Evolutionary conservation across 2,113 vertebrate species (phyloP).

Genomic region (Zingel zingel): DNA sequence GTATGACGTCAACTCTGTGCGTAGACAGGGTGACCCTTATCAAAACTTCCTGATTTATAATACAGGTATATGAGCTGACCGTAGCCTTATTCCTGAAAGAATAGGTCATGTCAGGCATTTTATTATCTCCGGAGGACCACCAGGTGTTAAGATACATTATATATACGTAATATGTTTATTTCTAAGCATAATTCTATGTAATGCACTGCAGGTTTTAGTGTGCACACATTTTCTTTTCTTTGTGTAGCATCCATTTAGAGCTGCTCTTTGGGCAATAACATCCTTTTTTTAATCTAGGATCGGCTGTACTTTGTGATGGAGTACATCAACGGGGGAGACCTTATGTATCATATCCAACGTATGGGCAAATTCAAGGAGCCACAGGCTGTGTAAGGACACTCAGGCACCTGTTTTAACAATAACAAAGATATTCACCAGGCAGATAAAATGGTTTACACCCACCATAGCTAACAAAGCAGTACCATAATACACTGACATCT

Average conservation of each 20-base stretch:
- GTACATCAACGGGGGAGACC: slow-evolving; percentile 98
- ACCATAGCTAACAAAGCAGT: neutral
- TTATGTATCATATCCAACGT: slow-evolving; percentile 99
- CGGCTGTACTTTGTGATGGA: slow-evolving; percentile 99
- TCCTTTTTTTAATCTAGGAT: slow-evolving; percentile 83
- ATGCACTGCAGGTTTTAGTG: neutral
- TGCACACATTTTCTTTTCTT: neutral
- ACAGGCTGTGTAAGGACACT: slow-evolving; percentile 93
- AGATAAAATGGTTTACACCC: neutral
- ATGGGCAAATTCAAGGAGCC: slow-evolving; percentile 99
- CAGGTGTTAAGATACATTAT: neutral
- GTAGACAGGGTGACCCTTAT: slow-evolving; percentile 32
- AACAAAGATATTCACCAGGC: neutral
- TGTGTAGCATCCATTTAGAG: neutral
- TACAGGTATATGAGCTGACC: slow-evolving; percentile 3
- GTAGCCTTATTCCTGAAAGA: neutral
- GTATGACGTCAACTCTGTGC: slow-evolving; percentile 48
- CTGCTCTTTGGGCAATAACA: neutral
- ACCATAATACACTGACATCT: neutral
- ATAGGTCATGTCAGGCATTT: neutral
- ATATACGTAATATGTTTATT: neutral
- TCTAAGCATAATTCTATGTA: neutral
- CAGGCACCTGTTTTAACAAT: slow-evolving; percentile 6
- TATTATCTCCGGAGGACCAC: neutral
- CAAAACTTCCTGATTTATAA: slow-evolving; percentile 3